Evolutionary conservation across 1,140 invertebrate species (phyloP).

Genomic region (Trachymyrmex cornetzi): DNA sequence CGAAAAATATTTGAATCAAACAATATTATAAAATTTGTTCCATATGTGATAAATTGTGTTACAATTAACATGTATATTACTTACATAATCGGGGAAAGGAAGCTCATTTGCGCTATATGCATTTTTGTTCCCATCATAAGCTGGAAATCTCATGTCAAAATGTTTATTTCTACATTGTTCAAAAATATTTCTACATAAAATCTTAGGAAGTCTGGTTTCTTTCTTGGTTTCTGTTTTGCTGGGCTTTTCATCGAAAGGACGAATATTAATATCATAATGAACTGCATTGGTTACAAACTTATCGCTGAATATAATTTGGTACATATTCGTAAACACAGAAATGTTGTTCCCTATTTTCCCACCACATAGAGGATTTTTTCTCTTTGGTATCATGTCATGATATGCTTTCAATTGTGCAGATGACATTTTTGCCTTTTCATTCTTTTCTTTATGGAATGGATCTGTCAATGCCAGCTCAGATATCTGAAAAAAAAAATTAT

Average conservation of each 20-base stretch:
- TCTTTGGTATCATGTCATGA: slow-evolving; percentile 65
- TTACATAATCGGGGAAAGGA: slow-evolving; percentile 74
- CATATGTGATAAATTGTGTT: slow-evolving; percentile 13
- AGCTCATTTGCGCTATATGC: slow-evolving; percentile 86
- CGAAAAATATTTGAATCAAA: neutral
- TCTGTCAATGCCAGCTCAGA: neutral
- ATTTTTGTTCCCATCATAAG: slow-evolving; percentile 92
- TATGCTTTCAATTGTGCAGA: neutral
- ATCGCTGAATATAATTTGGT: slow-evolving; percentile 84
- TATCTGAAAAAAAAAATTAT: neutral
- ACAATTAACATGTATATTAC: slow-evolving; percentile 28
- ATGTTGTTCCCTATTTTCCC: slow-evolving; percentile 85
- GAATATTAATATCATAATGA: slow-evolving; percentile 88
- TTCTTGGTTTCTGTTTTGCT: neutral
- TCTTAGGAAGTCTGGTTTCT: slow-evolving; percentile 62
- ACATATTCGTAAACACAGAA: slow-evolving; percentile 88
- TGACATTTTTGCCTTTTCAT: slow-evolving; percentile 2
- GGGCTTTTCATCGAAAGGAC: slow-evolving; percentile 83
- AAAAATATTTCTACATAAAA: slow-evolving; percentile 82
- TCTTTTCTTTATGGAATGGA: neutral
- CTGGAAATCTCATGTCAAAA: slow-evolving; percentile 85
- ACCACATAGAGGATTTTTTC: slow-evolving; percentile 67
- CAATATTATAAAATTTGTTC: neutral
- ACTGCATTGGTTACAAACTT: slow-evolving; percentile 82
- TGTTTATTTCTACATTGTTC: slow-evolving; percentile 75